phyloP scores from a whole-genome alignment of 2,888 invertebrate genomes.

The Napeogenes inachia region DNA sequence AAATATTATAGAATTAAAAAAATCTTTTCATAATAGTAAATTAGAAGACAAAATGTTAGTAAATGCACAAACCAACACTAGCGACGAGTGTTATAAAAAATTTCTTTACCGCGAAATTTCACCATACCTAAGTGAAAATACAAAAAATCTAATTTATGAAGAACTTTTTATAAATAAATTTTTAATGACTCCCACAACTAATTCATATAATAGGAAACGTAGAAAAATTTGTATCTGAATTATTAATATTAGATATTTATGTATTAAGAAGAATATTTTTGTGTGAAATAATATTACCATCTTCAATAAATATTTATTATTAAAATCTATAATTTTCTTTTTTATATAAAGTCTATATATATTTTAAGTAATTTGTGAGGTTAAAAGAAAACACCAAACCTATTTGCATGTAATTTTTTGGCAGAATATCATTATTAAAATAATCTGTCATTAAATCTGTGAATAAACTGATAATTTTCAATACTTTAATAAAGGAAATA shows the following conservation, averaged over 20 bases:
- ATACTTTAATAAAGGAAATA: no score
- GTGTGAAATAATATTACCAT: constrained; percentile 4
- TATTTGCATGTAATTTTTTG: no score
- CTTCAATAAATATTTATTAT: constrained; percentile 12
- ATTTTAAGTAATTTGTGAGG: no score
- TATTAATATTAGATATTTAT: not conserved
- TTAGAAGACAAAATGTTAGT: constrained; percentile 32
- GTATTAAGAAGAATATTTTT: not conserved
- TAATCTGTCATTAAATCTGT: no score
- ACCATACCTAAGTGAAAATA: constrained; percentile 52
- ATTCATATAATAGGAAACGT: constrained; percentile 41
- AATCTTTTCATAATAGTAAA: constrained; percentile 31
- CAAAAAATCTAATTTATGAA: constrained; percentile 60
- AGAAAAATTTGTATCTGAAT: constrained; percentile 34
- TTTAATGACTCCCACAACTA: constrained; percentile 27
- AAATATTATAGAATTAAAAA: constrained; percentile 52
- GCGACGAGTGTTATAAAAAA: constrained; percentile 50
- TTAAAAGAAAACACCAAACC: no score
- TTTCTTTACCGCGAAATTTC: constrained; percentile 61
- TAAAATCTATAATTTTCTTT: constrained; percentile 5
- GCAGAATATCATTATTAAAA: no score
- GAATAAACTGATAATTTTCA: no score
- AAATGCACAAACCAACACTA: constrained; percentile 44
- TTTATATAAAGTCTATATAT: no score
- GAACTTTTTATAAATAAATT: constrained; percentile 62